These are phyloP conservation scores for Chelidonichthys spinosus DNA, from an alignment of 2,797 vertebrate genomes.

Conservation along the genomic window DNA sequence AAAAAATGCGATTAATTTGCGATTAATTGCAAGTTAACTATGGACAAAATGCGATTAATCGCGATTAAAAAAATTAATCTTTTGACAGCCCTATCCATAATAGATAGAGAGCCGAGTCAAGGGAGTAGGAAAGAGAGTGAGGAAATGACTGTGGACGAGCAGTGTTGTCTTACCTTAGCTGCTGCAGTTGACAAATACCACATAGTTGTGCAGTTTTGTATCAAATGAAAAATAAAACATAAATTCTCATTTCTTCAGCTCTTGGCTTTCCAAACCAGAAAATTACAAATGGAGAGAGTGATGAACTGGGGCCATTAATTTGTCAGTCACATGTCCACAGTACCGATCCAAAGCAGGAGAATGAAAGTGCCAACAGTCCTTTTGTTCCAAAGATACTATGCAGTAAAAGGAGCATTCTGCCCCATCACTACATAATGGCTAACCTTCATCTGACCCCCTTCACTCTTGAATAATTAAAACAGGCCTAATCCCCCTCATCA, in stretches of 20 bases:
- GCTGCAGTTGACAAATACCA: background rate
- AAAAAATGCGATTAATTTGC: too few species aligned
- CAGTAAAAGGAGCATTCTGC: conserved; percentile 14
- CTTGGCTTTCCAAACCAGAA: background rate
- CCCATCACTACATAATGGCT: conserved; percentile 37
- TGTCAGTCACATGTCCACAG: conserved; percentile 6
- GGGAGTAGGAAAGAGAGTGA: background rate
- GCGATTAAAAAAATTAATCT: too few species aligned
- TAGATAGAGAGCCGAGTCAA: background rate
- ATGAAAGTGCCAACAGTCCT: background rate
- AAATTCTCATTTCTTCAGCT: too few species aligned
- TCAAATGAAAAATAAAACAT: background rate
- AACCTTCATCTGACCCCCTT: conserved; percentile 48
- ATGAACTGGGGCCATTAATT: background rate
- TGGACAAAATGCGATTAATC: too few species aligned
- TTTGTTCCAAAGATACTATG: conserved; percentile 12
- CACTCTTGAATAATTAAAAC: conserved; percentile 51
- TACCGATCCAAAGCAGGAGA: conserved; percentile 11
- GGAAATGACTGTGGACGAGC: background rate
- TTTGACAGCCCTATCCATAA: too few species aligned
- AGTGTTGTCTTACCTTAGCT: background rate
- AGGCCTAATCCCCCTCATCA: conserved; percentile 39
- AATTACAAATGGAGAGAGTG: background rate
- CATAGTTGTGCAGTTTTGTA: background rate
- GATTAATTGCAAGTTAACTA: too few species aligned